Evolutionary conservation across 2,797 vertebrate species (phyloP).

Genomic region (Eptatretus atami): DNA sequence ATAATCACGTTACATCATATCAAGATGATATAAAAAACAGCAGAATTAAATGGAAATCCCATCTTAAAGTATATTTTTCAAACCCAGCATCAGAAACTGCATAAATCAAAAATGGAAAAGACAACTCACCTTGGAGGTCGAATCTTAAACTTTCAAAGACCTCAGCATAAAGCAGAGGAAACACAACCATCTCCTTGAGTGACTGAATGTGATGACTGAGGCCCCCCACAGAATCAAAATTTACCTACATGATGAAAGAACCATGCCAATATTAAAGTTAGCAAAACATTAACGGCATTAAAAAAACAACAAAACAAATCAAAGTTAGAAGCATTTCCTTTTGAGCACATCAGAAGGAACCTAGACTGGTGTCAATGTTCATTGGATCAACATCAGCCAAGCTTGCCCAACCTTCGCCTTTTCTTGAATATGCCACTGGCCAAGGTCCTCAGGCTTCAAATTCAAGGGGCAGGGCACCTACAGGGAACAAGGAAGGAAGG

Average conservation of each 20-base stretch:
- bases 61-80: no score
- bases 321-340: not conserved
- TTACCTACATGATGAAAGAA: constrained; percentile 22
- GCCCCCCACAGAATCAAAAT: constrained; percentile 69
- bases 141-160: constrained; percentile 97
- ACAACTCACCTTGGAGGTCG: constrained; percentile 62
- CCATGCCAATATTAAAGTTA: not conserved
- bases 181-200: constrained; percentile 95
- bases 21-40: no score
- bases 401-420: constrained; percentile 72
- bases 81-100: no score
- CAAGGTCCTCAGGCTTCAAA: constrained; percentile 54
- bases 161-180: constrained; percentile 83
- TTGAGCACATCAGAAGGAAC: constrained; percentile 10
- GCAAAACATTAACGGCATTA: not conserved
- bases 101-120: no score
- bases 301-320: constrained; percentile 7
- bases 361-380: constrained; percentile 66
- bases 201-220: constrained; percentile 73
- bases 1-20: no score
- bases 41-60: no score
- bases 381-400: constrained; percentile 93
- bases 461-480: constrained; percentile 92
- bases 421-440: constrained; percentile 58
- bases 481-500: constrained; percentile 7